These are phyloP conservation scores for Saccopteryx leptura DNA, from an alignment of 2,113 vertebrate species.

Conservation along the genomic window DNA sequence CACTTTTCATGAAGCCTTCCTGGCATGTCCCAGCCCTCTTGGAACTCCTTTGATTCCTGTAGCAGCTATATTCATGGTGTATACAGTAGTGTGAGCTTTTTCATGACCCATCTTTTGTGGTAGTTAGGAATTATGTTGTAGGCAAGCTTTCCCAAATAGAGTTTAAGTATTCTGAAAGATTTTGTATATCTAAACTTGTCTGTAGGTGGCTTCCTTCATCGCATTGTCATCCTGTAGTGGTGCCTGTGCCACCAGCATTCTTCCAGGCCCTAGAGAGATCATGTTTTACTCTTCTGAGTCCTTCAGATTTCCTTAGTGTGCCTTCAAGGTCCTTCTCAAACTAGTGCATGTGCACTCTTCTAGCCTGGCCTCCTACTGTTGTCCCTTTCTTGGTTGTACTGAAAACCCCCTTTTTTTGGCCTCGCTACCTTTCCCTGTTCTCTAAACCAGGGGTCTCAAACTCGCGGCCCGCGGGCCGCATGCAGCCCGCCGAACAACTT, in stretches of 20 bases:
- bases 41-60: background rate
- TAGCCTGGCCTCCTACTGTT: background rate
- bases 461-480: too few species aligned
- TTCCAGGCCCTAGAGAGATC: background rate
- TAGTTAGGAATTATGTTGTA: background rate
- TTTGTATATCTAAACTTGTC: background rate
- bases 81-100: background rate
- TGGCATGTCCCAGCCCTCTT: background rate
- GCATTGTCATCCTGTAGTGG: background rate
- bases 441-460: too few species aligned
- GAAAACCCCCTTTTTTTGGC: background rate
- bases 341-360: background rate
- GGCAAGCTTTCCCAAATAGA: background rate
- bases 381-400: background rate
- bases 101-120: background rate
- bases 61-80: background rate
- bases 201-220: background rate
- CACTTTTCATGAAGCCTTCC: background rate
- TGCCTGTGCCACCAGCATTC: background rate
- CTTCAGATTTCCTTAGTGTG: background rate
- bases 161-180: conserved; percentile 14
- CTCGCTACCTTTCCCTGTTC: background rate
- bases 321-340: background rate
- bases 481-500: too few species aligned
- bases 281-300: background rate